These are phyloP conservation scores for Unio pictorum DNA, from an alignment of 2,888 invertebrate species.

Conservation along the genomic window DNA sequence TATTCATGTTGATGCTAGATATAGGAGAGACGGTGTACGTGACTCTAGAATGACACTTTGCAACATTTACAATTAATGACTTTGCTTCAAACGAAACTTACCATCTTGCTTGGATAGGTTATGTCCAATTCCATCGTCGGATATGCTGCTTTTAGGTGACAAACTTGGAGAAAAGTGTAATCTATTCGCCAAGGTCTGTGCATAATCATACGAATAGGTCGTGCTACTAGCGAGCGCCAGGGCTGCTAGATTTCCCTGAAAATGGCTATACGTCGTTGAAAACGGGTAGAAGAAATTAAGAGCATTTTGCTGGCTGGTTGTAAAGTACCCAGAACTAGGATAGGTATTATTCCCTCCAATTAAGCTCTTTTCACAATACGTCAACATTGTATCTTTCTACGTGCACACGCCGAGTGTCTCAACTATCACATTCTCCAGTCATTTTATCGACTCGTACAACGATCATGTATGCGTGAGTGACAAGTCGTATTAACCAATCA, in stretches of 20 bases:
- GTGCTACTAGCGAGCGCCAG: conserved; percentile 34
- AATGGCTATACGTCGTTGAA: conserved; percentile 28
- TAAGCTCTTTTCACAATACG: conserved; percentile 29
- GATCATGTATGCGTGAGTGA: conserved; percentile 3
- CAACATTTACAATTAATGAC: too few species aligned
- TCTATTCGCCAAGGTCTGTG: conserved; percentile 30
- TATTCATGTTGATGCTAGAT: too few species aligned
- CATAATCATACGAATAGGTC: conserved; percentile 36
- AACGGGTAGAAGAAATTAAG: conserved; percentile 35
- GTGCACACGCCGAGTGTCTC: conserved; percentile 15
- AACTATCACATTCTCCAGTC: conserved; percentile 24
- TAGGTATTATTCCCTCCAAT: conserved; percentile 30
- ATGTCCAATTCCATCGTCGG: conserved; percentile 34
- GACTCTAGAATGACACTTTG: too few species aligned
- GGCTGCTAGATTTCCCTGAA: conserved; percentile 33
- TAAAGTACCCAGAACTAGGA: conserved; percentile 23
- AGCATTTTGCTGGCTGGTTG: conserved; percentile 28
- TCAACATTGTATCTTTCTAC: conserved; percentile 20
- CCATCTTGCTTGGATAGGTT: conserved; percentile 26
- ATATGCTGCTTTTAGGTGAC: conserved; percentile 34
- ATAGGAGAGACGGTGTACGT: too few species aligned
- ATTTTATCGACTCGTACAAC: conserved; percentile 26
- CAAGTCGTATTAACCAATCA: background rate
- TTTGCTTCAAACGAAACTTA: conserved; percentile 10
- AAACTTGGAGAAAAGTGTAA: conserved; percentile 30